These are phyloP conservation scores for Bucorvus abyssinicus DNA, from an alignment of 2,797 vertebrate genomes.

Conservation along the genomic window DNA sequence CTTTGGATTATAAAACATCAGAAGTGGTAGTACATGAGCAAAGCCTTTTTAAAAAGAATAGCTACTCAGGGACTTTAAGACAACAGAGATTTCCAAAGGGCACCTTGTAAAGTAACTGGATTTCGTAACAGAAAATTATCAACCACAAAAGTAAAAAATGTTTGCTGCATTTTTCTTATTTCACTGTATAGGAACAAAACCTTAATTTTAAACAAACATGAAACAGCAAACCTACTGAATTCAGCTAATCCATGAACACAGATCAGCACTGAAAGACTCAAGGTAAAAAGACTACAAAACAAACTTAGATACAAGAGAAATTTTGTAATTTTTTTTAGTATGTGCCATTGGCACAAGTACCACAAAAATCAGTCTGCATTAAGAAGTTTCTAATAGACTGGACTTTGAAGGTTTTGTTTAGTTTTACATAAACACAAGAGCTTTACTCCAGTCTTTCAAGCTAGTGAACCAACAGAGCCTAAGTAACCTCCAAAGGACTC, in stretches of 20 bases:
- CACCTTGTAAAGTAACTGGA: background rate
- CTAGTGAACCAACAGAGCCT: background rate
- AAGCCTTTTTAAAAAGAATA: background rate
- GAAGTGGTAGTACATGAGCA: background rate
- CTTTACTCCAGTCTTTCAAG: background rate
- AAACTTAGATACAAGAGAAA: background rate
- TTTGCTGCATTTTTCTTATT: background rate
- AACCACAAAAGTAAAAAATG: background rate
- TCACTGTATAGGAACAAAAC: background rate
- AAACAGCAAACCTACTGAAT: background rate
- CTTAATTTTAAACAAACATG: background rate
- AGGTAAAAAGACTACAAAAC: background rate
- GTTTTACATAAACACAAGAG: background rate
- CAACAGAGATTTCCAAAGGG: accelerated
- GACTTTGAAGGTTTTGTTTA: background rate
- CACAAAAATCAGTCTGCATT: background rate
- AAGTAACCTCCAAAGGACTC: background rate
- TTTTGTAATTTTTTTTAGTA: background rate
- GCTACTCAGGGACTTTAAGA: background rate
- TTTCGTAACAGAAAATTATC: background rate
- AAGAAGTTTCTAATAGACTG: background rate
- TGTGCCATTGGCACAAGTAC: accelerated
- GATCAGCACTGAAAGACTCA: background rate
- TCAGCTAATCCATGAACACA: background rate
- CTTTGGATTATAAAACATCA: background rate